These are phyloP conservation scores for Tipula lateralis DNA, from an alignment of 2,888 invertebrate species.

Conservation along the genomic window DNA sequence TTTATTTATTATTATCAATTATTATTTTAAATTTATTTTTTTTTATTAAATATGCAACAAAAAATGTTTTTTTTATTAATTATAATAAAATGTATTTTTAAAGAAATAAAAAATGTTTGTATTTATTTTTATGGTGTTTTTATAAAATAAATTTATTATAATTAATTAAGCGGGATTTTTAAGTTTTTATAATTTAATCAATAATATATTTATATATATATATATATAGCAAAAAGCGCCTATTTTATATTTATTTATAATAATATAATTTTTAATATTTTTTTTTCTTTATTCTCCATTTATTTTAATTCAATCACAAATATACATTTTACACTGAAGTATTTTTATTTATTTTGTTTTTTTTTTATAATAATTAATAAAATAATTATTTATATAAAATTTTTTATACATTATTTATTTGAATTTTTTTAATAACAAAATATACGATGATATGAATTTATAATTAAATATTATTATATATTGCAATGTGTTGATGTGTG, in stretches of 20 bases:
- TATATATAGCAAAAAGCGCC: constrained; percentile 16
- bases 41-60: not conserved
- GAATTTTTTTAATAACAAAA: constrained; percentile 6
- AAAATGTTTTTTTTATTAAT: not conserved
- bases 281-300: not conserved
- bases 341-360: not conserved
- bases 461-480: not conserved
- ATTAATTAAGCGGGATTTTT: not conserved
- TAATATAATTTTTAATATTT: not conserved
- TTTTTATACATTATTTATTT: not conserved
- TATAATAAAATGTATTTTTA: not conserved
- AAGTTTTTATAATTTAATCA: not conserved
- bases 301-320: constrained; percentile 14
- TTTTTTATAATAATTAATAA: not conserved
- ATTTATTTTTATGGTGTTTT: not conserved
- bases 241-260: not conserved
- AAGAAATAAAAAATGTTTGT: not conserved
- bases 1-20: constrained; percentile 20
- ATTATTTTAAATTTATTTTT: constrained; percentile 19
- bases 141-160: not conserved
- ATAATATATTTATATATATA: not conserved
- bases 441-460: constrained; percentile 12
- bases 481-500: not conserved
- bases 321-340: constrained; percentile 11
- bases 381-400: not conserved